phyloP scores from a whole-genome alignment of 30 jellyfish, hydroid and myxozoan species.

The Aurelia aurita complex sp. Pacific region DNA sequence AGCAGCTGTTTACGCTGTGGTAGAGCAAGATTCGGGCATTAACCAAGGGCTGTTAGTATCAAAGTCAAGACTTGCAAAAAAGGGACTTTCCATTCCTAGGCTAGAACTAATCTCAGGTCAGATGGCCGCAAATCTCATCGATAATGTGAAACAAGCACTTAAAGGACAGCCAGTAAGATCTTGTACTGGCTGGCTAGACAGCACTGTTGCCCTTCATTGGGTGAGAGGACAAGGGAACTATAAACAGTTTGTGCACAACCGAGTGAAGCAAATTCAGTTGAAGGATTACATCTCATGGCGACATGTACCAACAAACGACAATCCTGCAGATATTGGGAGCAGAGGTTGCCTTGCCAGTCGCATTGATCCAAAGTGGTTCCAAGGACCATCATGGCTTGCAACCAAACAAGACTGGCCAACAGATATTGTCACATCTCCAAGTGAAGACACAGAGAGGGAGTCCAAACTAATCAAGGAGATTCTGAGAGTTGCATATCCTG shows the following conservation, averaged over 20 bases:
- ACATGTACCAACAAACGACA: conserved; percentile 25
- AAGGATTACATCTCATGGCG: conserved; percentile 41
- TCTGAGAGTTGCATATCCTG: conserved; percentile 25
- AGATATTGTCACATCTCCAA: conserved; percentile 28
- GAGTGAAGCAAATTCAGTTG: conserved; percentile 20
- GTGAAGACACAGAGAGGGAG: conserved; percentile 49
- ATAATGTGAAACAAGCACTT: conserved; percentile 37
- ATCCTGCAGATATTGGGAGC: conserved; percentile 43
- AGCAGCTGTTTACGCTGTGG: conserved; percentile 25
- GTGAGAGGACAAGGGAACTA: conserved; percentile 35
- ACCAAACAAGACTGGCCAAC: conserved; percentile 48
- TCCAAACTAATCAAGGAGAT: conserved; percentile 44
- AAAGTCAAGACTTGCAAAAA: conserved; percentile 43
- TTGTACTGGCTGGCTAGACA: conserved; percentile 42
- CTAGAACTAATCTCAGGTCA: conserved; percentile 43
- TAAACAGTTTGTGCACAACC: conserved; percentile 53
- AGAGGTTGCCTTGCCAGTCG: conserved; percentile 18
- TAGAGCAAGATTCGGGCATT: conserved; percentile 25
- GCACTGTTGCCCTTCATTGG: conserved; percentile 64
- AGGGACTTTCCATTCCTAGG: conserved; percentile 33
- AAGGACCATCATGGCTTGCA: conserved; percentile 57
- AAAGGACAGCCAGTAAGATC: conserved; percentile 27
- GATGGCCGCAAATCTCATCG: conserved; percentile 55
- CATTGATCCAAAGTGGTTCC: conserved; percentile 25
- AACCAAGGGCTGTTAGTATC: conserved; percentile 40